phyloP scores from a whole-genome alignment of 1,140 invertebrate species.

The Drosophila ambigua region DNA sequence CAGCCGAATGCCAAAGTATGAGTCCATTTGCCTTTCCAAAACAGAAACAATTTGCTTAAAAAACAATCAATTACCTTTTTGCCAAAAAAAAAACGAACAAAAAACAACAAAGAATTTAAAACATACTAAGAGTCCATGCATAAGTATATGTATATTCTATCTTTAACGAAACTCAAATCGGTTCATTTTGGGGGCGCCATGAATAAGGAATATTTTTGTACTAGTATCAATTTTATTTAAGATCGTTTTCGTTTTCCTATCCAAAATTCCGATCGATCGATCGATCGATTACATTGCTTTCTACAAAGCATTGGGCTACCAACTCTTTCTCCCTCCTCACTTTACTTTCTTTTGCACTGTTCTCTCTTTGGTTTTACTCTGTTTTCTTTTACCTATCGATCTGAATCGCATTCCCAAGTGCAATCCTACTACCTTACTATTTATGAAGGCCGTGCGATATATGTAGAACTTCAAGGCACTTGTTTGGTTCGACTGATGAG shows the following conservation, averaged over 20 bases:
- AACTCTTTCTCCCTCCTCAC: slow-evolving; percentile 25
- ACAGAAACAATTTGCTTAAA: slow-evolving; percentile 58
- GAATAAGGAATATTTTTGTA: slow-evolving; percentile 50
- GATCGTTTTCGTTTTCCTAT: slow-evolving; percentile 52
- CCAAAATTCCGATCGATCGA: slow-evolving; percentile 10
- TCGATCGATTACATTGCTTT: neutral
- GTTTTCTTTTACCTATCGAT: too few species aligned
- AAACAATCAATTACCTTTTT: slow-evolving; percentile 62
- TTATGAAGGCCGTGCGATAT: too few species aligned
- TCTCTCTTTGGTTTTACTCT: slow-evolving; percentile 11
- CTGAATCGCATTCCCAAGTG: too few species aligned
- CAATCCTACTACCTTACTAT: too few species aligned
- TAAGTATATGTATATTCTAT: slow-evolving; percentile 73
- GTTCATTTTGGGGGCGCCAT: slow-evolving; percentile 31
- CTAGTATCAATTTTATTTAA: slow-evolving; percentile 54
- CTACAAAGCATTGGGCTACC: slow-evolving; percentile 23
- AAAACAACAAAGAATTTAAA: slow-evolving; percentile 12
- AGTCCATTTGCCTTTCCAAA: slow-evolving; percentile 61
- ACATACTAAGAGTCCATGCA: slow-evolving; percentile 58
- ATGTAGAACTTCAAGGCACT: too few species aligned
- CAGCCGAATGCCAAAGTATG: slow-evolving; percentile 84
- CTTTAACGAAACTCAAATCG: slow-evolving; percentile 56
- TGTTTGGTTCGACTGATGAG: too few species aligned
- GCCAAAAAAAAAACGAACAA: slow-evolving; percentile 32
- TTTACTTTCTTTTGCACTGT: slow-evolving; percentile 37